phyloP scores from a whole-genome alignment of 2,888 invertebrate species.

The Drosophila robusta region DNA sequence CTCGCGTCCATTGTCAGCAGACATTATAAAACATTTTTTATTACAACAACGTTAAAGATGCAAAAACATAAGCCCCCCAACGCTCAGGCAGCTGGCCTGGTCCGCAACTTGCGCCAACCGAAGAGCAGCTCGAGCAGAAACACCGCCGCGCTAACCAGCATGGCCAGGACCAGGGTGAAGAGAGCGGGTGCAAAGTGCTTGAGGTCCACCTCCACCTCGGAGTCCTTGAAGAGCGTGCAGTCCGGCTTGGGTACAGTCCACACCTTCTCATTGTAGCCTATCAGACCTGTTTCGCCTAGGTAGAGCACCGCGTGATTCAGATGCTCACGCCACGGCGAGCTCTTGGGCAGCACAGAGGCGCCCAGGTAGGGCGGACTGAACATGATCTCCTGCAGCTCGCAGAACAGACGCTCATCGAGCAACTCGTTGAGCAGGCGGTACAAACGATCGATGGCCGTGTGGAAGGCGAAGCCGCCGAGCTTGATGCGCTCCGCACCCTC shows the following conservation, averaged over 20 bases:
- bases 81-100: constrained; percentile 2
- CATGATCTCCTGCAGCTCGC: constrained; percentile 81
- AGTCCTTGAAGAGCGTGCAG: constrained; percentile 66
- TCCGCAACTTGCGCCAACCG: constrained; percentile 14
- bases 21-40: constrained; percentile 55
- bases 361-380: constrained; percentile 65
- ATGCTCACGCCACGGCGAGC: constrained; percentile 77
- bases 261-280: constrained; percentile 70
- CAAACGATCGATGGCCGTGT: constrained; percentile 76
- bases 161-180: constrained; percentile 68
- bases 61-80: constrained; percentile 20
- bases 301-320: constrained; percentile 68
- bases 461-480: constrained; percentile 81
- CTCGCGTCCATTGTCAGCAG: constrained; percentile 26
- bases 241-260: constrained; percentile 78
- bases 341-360: constrained; percentile 54
- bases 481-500: constrained; percentile 72
- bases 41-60: constrained; percentile 57
- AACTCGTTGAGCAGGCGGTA: constrained; percentile 68
- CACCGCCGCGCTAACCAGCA: constrained; percentile 62
- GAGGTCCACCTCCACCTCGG: constrained; percentile 80
- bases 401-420: constrained; percentile 71
- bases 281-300: constrained; percentile 70
- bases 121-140: constrained; percentile 64
- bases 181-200: constrained; percentile 82